Base-by-base conservation (phyloP, 2,797 vertebrate species). In the Platyrinchus mystaceus region DNA sequence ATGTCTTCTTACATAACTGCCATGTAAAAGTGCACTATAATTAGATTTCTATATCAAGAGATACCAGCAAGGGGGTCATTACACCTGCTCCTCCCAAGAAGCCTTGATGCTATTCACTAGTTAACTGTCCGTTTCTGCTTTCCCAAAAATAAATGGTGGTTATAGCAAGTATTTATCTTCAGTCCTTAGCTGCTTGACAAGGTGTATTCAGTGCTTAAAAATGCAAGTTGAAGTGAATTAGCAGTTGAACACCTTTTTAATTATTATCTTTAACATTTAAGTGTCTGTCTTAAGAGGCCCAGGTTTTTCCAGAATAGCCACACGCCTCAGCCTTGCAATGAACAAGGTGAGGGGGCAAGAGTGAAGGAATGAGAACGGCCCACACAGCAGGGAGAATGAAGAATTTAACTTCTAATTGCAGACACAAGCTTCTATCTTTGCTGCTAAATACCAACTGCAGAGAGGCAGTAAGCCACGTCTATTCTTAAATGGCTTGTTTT, bases 341-440 rank as follows among this genome's bases (percentile, higher is more conserved):
- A 92, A 27, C n/a, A 60, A 67, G 37, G 46, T 37, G n/a, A 52
- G 47, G 55, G 19, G 30, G 37, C 46, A 94, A 93, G 62, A 95
- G 56, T 21, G 44, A 85, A 88, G 47, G 41, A 69, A 86, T 49
- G 28, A 94, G 81, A 79, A 64, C 74, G 81, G 69, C 95, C 94
- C 86, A 96, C 82, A 64, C 79, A 92, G 37, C 4, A 34, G 37
- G 24, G 27, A 6, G n/a, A 27, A 24, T 39, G 58, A 88, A 32
- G 37, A 95, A 88, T 89, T 92, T 96, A 88, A 88, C 94, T 96
- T 86, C 49, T 89, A 87, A 43, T 89, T 89, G 78, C 70, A 94
- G 90, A 69, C 75, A 52, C 28, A 74, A 82, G 22, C 43, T 46
- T 87, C 67, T 30, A 18, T 67, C 74, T 89, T 75, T 37, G 84